These are phyloP conservation scores for Myotis lucifugus DNA, from an alignment of 2,113 vertebrate species.

Conservation along the genomic window DNA sequence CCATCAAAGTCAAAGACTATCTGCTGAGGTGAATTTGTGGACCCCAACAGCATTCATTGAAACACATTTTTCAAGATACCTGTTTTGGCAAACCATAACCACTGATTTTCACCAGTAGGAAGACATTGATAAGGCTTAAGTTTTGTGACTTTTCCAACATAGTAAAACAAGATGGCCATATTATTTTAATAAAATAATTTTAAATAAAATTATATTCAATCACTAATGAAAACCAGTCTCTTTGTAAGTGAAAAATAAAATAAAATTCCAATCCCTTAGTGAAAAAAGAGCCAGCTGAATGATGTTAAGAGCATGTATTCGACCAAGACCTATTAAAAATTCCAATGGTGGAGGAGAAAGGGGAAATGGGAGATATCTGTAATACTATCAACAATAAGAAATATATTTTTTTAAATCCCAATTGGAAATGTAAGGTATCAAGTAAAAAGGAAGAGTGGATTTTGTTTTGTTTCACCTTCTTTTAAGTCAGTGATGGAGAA, in stretches of 20 bases:
- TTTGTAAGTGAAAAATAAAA: conserved; percentile 46
- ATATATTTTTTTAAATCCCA: background rate
- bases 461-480: conserved; percentile 48
- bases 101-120: background rate
- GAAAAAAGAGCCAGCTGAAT: background rate
- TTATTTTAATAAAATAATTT: conserved; percentile 7
- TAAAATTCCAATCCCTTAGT: conserved; percentile 5
- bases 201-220: conserved; percentile 37
- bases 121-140: background rate
- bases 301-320: conserved; percentile 30
- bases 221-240: conserved; percentile 26
- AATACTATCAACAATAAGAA: no score
- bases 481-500: background rate
- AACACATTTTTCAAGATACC: background rate
- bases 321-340: conserved; percentile 41
- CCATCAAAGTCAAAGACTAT: background rate
- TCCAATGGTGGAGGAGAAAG: background rate
- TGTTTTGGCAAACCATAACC: background rate
- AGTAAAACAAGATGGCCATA: background rate
- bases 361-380: no score
- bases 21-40: background rate
- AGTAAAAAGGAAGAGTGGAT: conserved; percentile 38
- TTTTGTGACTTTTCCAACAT: background rate
- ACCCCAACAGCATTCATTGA: background rate
- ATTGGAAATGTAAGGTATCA: conserved; percentile 20